Conservation (phyloP, 2,113 vertebrate species). For the Aegithalos caudatus region DNA sequence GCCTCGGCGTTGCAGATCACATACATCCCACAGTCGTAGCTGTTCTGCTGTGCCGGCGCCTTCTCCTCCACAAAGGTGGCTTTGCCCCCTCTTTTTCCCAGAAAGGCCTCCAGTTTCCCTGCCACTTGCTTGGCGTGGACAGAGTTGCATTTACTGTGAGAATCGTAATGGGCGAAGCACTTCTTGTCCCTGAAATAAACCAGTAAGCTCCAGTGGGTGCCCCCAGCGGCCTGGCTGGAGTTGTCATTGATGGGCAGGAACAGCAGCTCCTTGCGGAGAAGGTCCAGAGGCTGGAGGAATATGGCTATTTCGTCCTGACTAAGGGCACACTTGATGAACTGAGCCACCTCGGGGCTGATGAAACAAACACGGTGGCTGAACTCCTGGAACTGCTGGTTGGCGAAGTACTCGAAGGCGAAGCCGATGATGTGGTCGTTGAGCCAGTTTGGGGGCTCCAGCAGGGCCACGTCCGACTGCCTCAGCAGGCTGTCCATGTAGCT, state of each 20-base stretch:
- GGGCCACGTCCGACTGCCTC: conserved; percentile 84
- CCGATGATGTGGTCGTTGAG: conserved; percentile 95
- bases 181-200: conserved; percentile 82
- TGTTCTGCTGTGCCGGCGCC: conserved; percentile 91
- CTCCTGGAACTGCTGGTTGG: conserved; percentile 78
- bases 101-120: conserved; percentile 82
- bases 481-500: conserved; percentile 95
- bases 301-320: conserved; percentile 83
- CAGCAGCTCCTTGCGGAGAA: conserved; percentile 79
- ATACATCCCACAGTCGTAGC: conserved; percentile 98
- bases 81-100: conserved; percentile 72
- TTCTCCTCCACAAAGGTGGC: conserved; percentile 83
- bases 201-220: conserved; percentile 95
- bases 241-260: conserved; percentile 96
- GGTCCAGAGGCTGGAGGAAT: conserved; percentile 88
- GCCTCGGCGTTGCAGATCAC: conserved; percentile 91
- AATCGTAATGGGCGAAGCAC: conserved; percentile 92
- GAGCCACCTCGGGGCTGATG: conserved; percentile 93
- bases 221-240: conserved; percentile 86
- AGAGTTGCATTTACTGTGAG: conserved; percentile 86
- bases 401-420: conserved; percentile 94
- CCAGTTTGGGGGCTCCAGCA: conserved; percentile 92
- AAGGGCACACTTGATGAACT: conserved; percentile 93
- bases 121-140: conserved; percentile 86
- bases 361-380: conserved; percentile 78